Conservation (phyloP, 2,113 vertebrate genomes). For the Pipra filicauda region DNA sequence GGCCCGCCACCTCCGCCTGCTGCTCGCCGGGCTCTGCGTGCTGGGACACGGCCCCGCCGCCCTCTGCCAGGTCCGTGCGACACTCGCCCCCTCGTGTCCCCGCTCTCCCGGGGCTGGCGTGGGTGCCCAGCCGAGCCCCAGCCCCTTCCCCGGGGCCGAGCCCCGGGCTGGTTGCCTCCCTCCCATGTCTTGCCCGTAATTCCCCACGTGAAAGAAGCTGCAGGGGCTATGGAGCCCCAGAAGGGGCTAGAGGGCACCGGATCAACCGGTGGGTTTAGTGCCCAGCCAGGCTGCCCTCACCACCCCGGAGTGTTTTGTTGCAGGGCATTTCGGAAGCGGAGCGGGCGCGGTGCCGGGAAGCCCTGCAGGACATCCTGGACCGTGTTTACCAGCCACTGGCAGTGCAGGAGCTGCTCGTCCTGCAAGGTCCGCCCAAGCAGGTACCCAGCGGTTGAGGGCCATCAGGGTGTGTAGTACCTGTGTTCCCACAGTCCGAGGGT, state of each 20-base stretch:
- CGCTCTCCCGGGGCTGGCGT: rapidly evolving
- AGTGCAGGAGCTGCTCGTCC: conserved; percentile 87
- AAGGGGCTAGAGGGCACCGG: background rate
- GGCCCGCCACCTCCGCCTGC: conserved; percentile 83
- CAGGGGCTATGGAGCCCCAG: background rate
- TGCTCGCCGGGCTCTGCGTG: conserved; percentile 86
- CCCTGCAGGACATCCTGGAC: conserved; percentile 78
- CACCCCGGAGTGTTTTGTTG: background rate
- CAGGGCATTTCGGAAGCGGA: conserved; percentile 80
- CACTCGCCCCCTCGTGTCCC: background rate
- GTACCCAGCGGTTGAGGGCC: conserved; percentile 51
- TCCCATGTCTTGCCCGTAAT: rapidly evolving
- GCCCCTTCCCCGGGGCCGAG: background rate
- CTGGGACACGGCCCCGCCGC: conserved; percentile 59
- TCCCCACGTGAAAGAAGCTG: rapidly evolving
- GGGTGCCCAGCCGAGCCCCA: background rate
- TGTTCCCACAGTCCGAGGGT: rapidly evolving
- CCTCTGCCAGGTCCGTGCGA: background rate
- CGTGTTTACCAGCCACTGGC: conserved; percentile 90
- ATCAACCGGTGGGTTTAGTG: rapidly evolving
- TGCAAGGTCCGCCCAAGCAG: conserved; percentile 89
- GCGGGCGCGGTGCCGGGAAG: conserved; percentile 65
- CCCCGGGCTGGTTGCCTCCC: too few relatives aligned
- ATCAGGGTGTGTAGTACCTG: rapidly evolving
- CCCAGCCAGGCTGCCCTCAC: rapidly evolving